These are phyloP conservation scores for Turnix velox DNA, from an alignment of 2,113 vertebrate genomes.

Conservation along the genomic window DNA sequence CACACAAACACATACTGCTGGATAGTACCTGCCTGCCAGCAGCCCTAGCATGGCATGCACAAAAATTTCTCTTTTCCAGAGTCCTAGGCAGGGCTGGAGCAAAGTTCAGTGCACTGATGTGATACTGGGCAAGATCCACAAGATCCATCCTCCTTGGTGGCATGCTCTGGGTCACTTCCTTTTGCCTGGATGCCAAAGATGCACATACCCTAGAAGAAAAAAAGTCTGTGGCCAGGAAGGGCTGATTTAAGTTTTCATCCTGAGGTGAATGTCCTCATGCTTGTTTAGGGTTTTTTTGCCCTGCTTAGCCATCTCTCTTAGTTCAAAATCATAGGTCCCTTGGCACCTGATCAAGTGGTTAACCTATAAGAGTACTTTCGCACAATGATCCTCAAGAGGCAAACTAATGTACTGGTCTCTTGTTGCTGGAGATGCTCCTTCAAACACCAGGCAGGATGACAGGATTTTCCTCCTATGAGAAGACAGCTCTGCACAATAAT, in stretches of 20 bases:
- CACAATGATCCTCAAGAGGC: not conserved
- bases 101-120: not conserved
- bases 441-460: not conserved
- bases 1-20: too few relatives aligned
- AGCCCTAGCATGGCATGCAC: not conserved
- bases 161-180: not conserved
- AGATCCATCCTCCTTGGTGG: not conserved
- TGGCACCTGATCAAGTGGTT: not conserved
- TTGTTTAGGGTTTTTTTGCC: not conserved
- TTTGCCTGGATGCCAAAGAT: not conserved
- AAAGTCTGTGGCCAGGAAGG: not conserved
- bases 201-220: not conserved
- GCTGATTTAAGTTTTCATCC: not conserved
- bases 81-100: not conserved
- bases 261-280: not conserved
- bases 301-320: not conserved
- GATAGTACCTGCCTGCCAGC: not conserved
- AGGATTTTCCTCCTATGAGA: not conserved
- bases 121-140: not conserved
- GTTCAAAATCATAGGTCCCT: too few relatives aligned
- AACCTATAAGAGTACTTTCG: not conserved
- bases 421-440: not conserved
- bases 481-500: rapidly evolving
- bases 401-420: rapidly evolving
- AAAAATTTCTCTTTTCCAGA: not conserved